These are phyloP conservation scores for Noctilio leporinus DNA, from an alignment of 2,113 vertebrate genomes.

Conservation along the genomic window DNA sequence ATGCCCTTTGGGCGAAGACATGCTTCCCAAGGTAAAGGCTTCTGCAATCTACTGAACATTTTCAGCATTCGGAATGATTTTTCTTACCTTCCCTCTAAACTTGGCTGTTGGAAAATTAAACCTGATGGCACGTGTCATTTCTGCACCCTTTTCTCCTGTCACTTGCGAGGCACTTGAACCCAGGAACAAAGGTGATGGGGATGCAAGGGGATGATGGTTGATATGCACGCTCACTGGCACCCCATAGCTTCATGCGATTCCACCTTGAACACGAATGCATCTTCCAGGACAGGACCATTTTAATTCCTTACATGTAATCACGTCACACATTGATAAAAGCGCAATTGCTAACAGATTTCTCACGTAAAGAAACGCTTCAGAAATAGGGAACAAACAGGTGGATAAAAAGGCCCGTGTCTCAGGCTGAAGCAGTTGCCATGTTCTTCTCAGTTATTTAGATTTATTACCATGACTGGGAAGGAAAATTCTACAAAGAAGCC, in stretches of 20 bases:
- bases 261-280: not conserved
- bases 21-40: not conserved
- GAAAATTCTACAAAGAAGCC: not conserved
- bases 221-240: not conserved
- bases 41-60: constrained; percentile 12
- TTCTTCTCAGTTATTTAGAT: not conserved
- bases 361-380: not conserved
- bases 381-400: not conserved
- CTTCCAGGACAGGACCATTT: not conserved
- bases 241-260: not conserved
- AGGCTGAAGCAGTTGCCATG: not conserved
- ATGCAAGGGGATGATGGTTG: not conserved
- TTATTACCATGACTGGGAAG: not conserved
- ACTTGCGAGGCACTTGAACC: not conserved
- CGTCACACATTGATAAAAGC: not conserved
- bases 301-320: not conserved
- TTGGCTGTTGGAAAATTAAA: not conserved
- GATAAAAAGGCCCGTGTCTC: not conserved
- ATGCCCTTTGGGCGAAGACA: not conserved
- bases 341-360: not conserved
- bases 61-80: constrained; percentile 15
- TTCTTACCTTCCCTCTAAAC: not conserved
- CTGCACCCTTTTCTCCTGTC: not conserved
- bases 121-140: not conserved
- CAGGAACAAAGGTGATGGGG: not conserved